phyloP scores from a whole-genome alignment of 2,113 vertebrate genomes.

The Pedetes capensis region DNA sequence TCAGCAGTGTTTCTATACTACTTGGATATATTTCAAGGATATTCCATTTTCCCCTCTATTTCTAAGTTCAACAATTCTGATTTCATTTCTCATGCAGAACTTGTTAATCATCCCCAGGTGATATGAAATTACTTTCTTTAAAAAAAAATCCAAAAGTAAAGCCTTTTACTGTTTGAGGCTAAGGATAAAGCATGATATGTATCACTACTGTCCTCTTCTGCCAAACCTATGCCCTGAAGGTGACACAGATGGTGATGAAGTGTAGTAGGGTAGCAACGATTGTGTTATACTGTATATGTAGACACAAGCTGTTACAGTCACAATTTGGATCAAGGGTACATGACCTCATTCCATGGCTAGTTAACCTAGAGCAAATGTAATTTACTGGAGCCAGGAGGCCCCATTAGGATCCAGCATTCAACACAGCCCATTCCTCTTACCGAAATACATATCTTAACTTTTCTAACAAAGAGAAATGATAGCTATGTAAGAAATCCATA shows the following conservation, averaged over 20 bases:
- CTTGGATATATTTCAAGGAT: conserved; percentile 8
- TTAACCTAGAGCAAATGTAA: conserved; percentile 63
- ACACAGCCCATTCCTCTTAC: conserved; percentile 45
- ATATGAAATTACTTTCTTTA: conserved; percentile 45
- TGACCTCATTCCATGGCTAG: conserved; percentile 62
- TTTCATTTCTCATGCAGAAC: conserved; percentile 42
- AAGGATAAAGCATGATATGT: conserved; percentile 13
- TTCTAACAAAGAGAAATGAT: conserved; percentile 63
- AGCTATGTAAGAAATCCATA: conserved; percentile 27
- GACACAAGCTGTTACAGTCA: conserved; percentile 42
- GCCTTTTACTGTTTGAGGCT: conserved; percentile 34
- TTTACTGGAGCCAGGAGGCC: conserved; percentile 62
- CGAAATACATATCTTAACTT: conserved; percentile 21
- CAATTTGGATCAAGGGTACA: conserved; percentile 58
- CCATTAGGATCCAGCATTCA: conserved; percentile 61
- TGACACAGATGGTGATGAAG: conserved; percentile 32
- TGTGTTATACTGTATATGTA: conserved; percentile 45
- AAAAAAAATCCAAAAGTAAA: conserved; percentile 43
- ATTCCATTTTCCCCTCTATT: not conserved
- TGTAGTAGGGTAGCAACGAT: not conserved
- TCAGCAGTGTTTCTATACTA: not conserved
- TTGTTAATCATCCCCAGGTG: conserved; percentile 36
- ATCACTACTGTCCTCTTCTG: conserved; percentile 20
- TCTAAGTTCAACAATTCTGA: conserved; percentile 49
- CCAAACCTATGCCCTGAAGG: conserved; percentile 21